Evolutionary conservation across 2,888 invertebrate genomes (phyloP).

Genomic region (Caenorhabditis afra): DNA sequence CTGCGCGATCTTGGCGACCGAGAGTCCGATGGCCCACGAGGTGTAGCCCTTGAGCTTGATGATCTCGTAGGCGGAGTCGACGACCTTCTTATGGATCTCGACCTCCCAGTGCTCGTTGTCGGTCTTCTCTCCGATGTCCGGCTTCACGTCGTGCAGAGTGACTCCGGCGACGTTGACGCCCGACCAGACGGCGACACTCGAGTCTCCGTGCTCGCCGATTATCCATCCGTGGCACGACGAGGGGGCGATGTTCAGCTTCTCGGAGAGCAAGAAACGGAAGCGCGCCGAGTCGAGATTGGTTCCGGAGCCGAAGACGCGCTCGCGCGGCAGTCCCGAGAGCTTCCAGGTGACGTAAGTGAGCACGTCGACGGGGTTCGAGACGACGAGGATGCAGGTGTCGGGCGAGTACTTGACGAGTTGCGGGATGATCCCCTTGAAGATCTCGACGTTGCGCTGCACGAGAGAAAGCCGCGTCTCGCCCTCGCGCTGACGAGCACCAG

Average conservation of each 20-base stretch:
- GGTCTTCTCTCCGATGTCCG: constrained; percentile 85
- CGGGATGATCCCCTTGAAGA: constrained; percentile 88
- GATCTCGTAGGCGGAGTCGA: constrained; percentile 86
- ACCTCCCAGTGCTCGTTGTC: constrained; percentile 88
- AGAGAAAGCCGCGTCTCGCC: constrained; percentile 90
- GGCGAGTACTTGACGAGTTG: constrained; percentile 89
- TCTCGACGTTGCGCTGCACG: constrained; percentile 92
- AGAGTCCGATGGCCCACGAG: constrained; percentile 82
- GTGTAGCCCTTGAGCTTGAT: constrained; percentile 82
- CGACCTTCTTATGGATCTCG: constrained; percentile 88
- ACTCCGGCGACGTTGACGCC: constrained; percentile 94
- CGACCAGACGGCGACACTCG: constrained; percentile 93
- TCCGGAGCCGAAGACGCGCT: constrained; percentile 92
- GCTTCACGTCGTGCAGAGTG: constrained; percentile 85
- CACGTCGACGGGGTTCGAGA: constrained; percentile 86
- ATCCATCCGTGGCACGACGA: constrained; percentile 93
- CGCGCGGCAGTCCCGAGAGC: constrained; percentile 90
- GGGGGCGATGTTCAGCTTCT: constrained; percentile 87
- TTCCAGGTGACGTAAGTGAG: constrained; percentile 96
- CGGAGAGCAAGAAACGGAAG: constrained; percentile 91
- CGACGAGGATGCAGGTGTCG: constrained; percentile 86
- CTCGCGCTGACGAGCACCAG: constrained; percentile 92
- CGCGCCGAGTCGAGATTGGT: constrained; percentile 94
- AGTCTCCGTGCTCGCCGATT: constrained; percentile 95
- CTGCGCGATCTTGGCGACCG: constrained; percentile 81